Evolutionary conservation across 2,113 vertebrate genomes (phyloP), one percentile per base, ranked within the genome.

Genomic region (Onychorhynchus coronatus): DNA sequence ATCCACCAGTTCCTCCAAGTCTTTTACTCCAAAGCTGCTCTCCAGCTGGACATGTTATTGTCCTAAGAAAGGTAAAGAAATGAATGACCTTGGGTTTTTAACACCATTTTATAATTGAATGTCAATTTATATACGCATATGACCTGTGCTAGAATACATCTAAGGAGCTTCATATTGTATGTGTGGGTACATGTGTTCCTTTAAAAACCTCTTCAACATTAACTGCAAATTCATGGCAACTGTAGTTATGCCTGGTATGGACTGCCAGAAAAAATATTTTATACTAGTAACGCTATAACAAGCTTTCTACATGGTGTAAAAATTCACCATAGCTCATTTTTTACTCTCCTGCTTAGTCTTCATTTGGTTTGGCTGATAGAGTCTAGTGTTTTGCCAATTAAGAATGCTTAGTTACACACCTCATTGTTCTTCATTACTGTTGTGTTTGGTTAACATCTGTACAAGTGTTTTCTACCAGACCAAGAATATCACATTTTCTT

Each of bases 381-480:
- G 49, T 75, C 86, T 47, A 27, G 19, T 55, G 67, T 82, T 96
- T 73, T 91, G 37, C 55, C 74, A 89, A 4, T 5, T 88, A 50
- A 83, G 41, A 74, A 84, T 70, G n/a, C 16, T 92, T 76, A 88
- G 85, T 85, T 94, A 55, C 21, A 46, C 18, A 83, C 12, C 13
- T 66, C 50, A 89, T 86, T 16, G 25, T 84, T 96, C 75, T 96
- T 95, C 63, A 85, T 78, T 79, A 85, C n/a, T 91, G 27, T 31
- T 65, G 9, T 68, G 25, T 80, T 93, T 84, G 53, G 31, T 84
- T 90, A 82, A 95, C 67, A 77, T 82, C 44, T 33, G 1, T 68
- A 74, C 20, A 39, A 71, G 30, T 44, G 31, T 90, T 52, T 92
- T 95, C 59, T 67, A n/a, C 37, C 33, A 3, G 72, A 94, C 23